Conservation (phyloP, 2,888 invertebrate species). For the Rhodophaea formosa region DNA sequence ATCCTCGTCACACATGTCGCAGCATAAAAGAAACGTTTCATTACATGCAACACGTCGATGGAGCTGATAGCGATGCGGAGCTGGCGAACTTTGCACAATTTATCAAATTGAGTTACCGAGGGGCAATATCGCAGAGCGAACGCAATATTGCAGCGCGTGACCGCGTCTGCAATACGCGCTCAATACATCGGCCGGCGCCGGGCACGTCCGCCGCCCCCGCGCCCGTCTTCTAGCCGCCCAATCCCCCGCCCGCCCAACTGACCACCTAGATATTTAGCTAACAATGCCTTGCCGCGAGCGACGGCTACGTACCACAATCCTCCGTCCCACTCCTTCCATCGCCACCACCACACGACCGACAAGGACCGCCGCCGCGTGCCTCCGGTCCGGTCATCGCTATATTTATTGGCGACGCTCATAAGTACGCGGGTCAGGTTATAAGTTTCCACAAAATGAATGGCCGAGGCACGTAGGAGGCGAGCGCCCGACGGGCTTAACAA, state of each 20-base stretch:
- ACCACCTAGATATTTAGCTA: slow-evolving; percentile 81
- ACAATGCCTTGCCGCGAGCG: slow-evolving; percentile 73
- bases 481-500: slow-evolving; percentile 70
- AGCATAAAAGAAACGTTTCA: slow-evolving; percentile 27
- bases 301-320: slow-evolving; percentile 51
- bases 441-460: slow-evolving; percentile 80
- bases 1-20: background rate
- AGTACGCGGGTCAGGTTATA: slow-evolving; percentile 81
- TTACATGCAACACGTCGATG: slow-evolving; percentile 52
- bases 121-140: slow-evolving; percentile 78
- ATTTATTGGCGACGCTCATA: slow-evolving; percentile 82
- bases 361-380: slow-evolving; percentile 61
- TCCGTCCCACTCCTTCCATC: slow-evolving; percentile 57
- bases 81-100: slow-evolving; percentile 76
- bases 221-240: slow-evolving; percentile 57
- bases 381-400: slow-evolving; percentile 80
- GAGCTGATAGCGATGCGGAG: slow-evolving; percentile 60
- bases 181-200: slow-evolving; percentile 80
- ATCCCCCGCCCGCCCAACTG: slow-evolving; percentile 67
- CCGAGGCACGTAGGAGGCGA: slow-evolving; percentile 77
- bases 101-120: slow-evolving; percentile 80
- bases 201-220: slow-evolving; percentile 41
- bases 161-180: slow-evolving; percentile 81
- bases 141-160: slow-evolving; percentile 82
- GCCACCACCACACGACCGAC: slow-evolving; percentile 44